Evolutionary conservation across 2,113 vertebrate species (phyloP), one percentile per base, ranked within the genome.

Genomic region (Alectura lathami): DNA sequence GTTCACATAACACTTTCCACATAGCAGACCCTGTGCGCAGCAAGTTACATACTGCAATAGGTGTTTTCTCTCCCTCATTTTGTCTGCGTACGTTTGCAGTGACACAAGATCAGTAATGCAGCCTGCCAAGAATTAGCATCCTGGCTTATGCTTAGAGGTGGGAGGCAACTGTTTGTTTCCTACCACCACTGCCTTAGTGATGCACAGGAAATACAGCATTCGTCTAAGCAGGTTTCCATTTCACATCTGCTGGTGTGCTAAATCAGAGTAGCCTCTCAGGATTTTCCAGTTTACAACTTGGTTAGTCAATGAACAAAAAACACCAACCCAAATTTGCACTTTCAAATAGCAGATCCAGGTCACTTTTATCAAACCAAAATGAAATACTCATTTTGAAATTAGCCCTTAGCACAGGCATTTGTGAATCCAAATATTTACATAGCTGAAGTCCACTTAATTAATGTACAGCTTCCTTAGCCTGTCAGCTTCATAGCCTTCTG

Each of bases 381-480:
- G 40, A 83, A 80, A 48, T 47, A 30, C 0, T 1, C 40, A 17
- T 81, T 86, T 81, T 30, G 8, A 82, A 92, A 56, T 83, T 62
- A 62, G 23, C 12, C 86, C 45, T 73, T 74, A 57, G 59, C 16
- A 57, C 26, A 51, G 40, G 54, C 32, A 9, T 62, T 92, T 86
- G 56, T 34, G 81, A 82, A 94, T 43, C 40, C 43, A 84, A 94
- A 78, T 88, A 84, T 86, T 95, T 91, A 60, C 51, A 24, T 72
- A 82, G 54, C 47, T 59, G 53, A 82, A 72, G n/a, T 82, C 48
- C 18, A 59, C 62, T 93, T 89, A 85, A 74, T 81, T 88, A 81
- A 78, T 21, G 47, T 89, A 84, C 50, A 36, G 30, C 64, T 93
- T 92, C 68, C 48, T 42, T 77, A 91, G 54, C 42, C 50, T 92